These are phyloP conservation scores for Cassiopea andromeda DNA, from an alignment of 30 jellyfish, hydroid and myxozoan genomes.

Conservation along the genomic window DNA sequence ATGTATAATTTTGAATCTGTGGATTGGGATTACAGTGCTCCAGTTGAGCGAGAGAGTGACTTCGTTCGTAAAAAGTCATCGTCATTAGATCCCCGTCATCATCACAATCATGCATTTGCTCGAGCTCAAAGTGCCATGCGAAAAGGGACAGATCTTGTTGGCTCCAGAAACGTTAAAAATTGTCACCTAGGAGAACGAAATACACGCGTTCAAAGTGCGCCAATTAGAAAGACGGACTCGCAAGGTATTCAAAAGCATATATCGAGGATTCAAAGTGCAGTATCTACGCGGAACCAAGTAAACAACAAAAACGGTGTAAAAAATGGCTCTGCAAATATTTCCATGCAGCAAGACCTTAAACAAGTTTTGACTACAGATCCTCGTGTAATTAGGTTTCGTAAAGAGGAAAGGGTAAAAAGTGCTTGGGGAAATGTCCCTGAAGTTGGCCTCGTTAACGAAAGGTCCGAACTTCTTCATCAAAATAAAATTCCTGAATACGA, in stretches of 20 bases:
- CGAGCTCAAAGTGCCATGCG: slow-evolving; percentile 61
- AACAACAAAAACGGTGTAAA: background rate
- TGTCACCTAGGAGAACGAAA: background rate
- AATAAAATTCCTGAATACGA: background rate
- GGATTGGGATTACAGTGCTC: slow-evolving; percentile 76
- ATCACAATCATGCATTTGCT: slow-evolving; percentile 41
- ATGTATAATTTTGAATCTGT: slow-evolving; percentile 79
- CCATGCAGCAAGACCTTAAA: background rate
- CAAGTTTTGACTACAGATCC: background rate
- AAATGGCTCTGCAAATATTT: background rate
- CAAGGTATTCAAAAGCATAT: slow-evolving; percentile 52
- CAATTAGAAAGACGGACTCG: slow-evolving; percentile 19
- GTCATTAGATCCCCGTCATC: slow-evolving; percentile 7
- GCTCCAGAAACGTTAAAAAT: background rate
- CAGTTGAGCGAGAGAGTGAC: slow-evolving; percentile 58
- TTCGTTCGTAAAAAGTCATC: slow-evolving; percentile 4
- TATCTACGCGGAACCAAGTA: slow-evolving; percentile 11
- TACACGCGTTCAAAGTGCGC: slow-evolving; percentile 74
- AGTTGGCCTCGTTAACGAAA: slow-evolving; percentile 5
- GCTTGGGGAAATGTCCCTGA: slow-evolving; percentile 33
- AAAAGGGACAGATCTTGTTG: slow-evolving; percentile 15
- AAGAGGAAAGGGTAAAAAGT: slow-evolving; percentile 1
- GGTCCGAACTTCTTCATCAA: slow-evolving; percentile 1
- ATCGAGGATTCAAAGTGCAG: slow-evolving; percentile 72
- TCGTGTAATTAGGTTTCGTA: background rate